phyloP scores from a whole-genome alignment of 2,888 invertebrate species.

The Cristatella mucedo region DNA sequence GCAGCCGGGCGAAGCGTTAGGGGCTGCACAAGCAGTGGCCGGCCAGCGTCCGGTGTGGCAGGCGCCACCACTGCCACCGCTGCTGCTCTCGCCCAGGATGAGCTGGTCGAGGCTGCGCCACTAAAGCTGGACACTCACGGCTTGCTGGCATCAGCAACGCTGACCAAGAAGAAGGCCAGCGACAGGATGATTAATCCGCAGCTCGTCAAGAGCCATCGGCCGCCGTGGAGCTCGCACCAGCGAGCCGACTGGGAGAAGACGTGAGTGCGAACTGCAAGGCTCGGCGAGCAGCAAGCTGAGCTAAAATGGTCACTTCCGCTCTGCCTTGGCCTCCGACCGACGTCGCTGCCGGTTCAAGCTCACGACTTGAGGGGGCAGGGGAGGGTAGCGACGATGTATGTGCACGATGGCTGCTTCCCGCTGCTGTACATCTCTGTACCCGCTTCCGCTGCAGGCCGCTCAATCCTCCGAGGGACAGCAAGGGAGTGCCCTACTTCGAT shows the following conservation, averaged over 20 bases:
- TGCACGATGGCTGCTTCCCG: too few species aligned
- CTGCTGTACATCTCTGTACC: too few species aligned
- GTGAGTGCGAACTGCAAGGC: conserved; percentile 20
- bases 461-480: conserved; percentile 28
- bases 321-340: too few species aligned
- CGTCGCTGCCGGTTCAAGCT: too few species aligned
- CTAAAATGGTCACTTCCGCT: too few species aligned
- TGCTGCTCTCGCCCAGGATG: conserved; percentile 26
- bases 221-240: conserved; percentile 31
- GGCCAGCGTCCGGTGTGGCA: too few species aligned
- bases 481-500: conserved; percentile 24
- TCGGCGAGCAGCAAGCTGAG: too few species aligned
- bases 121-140: conserved; percentile 24
- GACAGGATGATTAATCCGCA: conserved; percentile 30
- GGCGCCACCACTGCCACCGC: too few species aligned
- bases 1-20: too few species aligned
- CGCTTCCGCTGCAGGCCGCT: conserved; percentile 19
- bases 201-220: conserved; percentile 16
- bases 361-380: too few species aligned
- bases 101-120: conserved; percentile 22
- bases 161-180: conserved; percentile 16
- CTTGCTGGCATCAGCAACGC: conserved; percentile 28
- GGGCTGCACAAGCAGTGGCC: too few species aligned
- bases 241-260: conserved; percentile 30
- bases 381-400: too few species aligned